Evolutionary conservation across 1,140 invertebrate genomes (phyloP), one percentile per base, ranked within the genome.

Genomic region (Goniozus legneri): DNA sequence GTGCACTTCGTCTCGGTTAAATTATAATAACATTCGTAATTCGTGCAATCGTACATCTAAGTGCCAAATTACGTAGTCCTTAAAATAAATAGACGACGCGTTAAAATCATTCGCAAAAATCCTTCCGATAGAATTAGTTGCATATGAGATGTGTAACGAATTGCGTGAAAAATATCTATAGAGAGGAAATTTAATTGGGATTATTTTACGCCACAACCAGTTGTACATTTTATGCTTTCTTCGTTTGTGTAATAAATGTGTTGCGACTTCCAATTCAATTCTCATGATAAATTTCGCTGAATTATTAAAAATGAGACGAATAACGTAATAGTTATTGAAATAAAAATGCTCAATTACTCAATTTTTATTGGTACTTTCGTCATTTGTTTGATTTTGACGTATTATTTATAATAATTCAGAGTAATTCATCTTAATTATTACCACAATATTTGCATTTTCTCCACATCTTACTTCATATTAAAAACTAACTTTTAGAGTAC

Each of bases 1-100:
- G 32, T 31, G 44, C 13, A 34, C 32, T 47, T 33, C n/a, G 21
- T 56, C 36, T 43, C 32, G 31, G 18, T 42, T 52, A 44, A 42
- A 33, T 58, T 46, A 45, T 51, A 49, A 50, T 69, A 67, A 57
- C 61, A 63, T 65, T 62, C 58, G 52, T 58, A 58, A 60, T 62
- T 59, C 58, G 56, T 60, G 60, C 58, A 62, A 68, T 67, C 56
- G 58, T 62, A 64, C 62, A 69, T 72, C 58, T 60, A 73, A 75
- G 71, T 75, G 72, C 72, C 72, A 75, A 75, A 75, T 63, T 36
- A 42, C 41, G 47, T 72, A 69, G 63, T 59, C 69, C 60, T 67
- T 69, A 67, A 71, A 62, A 69, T 58, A 54, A 51, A 64, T n/a
- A n/a, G n/a, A n/a, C n/a, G n/a, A 44, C 56, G 64, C 63, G 64